phyloP scores from a whole-genome alignment of 2,113 vertebrate genomes.

The Hippoglossus stenolepis region DNA sequence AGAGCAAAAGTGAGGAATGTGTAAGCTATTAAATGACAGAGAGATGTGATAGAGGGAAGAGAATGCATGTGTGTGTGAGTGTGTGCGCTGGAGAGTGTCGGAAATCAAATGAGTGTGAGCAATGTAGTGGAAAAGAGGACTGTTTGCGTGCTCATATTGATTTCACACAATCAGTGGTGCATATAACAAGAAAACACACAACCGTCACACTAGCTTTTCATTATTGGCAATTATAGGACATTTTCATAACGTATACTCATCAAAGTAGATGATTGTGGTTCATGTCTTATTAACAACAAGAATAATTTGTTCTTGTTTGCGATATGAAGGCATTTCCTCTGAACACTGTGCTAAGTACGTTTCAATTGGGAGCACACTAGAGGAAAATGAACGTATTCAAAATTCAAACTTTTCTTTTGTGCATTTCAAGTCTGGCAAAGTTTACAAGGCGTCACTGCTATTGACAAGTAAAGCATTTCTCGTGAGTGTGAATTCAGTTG shows the following conservation, averaged over 20 bases:
- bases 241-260: constrained; percentile 29
- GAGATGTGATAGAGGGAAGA: constrained; percentile 4
- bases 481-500: background rate
- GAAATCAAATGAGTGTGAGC: constrained; percentile 24
- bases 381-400: constrained; percentile 1
- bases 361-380: background rate
- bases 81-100: background rate
- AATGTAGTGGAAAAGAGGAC: constrained; percentile 34
- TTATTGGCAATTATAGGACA: constrained; percentile 34
- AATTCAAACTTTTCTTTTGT: background rate
- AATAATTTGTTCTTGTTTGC: constrained; percentile 37
- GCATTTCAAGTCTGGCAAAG: background rate
- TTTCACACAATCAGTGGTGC: constrained; percentile 33
- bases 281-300: constrained; percentile 13
- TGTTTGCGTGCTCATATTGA: constrained; percentile 33
- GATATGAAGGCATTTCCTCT: constrained; percentile 28
- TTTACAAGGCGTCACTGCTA: background rate
- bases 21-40: constrained; percentile 1
- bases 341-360: background rate
- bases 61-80: background rate
- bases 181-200: constrained; percentile 30
- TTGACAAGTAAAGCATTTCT: background rate
- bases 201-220: constrained; percentile 31
- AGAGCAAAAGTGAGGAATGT: constrained; percentile 35
- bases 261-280: constrained; percentile 11